Evolutionary conservation across 37 sponge, comb jelly and placozoan genomes (phyloP).

Genomic region (Aphrocallistes beatrix): DNA sequence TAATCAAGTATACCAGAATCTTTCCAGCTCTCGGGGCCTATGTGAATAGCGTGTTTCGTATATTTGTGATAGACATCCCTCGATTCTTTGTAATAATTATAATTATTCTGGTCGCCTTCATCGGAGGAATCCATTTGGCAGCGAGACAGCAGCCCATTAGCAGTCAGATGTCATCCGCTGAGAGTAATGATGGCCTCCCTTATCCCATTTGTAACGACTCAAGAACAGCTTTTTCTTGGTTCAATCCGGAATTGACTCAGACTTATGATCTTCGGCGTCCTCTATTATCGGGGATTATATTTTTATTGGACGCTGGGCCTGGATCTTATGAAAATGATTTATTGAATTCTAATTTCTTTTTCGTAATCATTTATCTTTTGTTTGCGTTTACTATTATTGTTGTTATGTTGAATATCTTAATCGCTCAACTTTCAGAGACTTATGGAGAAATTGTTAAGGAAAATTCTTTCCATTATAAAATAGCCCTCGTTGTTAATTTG

Average conservation of each 20-base stretch:
- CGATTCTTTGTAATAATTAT: neutral
- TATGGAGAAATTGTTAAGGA: constrained; percentile 3
- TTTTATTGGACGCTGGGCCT: neutral
- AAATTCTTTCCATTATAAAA: neutral
- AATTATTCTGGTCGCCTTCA: neutral
- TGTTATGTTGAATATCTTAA: constrained; percentile 4
- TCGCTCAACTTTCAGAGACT: constrained; percentile 10
- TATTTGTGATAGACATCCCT: constrained; percentile 1
- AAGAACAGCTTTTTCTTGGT: constrained; percentile 1
- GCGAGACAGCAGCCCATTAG: neutral
- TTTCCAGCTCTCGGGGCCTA: neutral
- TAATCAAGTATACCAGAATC: neutral
- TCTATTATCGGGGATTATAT: neutral
- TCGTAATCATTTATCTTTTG: neutral
- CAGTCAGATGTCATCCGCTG: neutral
- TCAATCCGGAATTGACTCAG: neutral
- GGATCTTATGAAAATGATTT: neutral
- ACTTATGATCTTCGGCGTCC: neutral
- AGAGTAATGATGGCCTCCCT: neutral
- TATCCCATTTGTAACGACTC: neutral
- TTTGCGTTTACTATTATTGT: neutral
- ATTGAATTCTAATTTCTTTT: neutral
- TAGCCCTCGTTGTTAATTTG: neutral
- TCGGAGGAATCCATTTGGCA: neutral
- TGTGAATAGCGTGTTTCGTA: neutral